A percentile compares a stretch with the other conserved stretches of the same genome.
phyloP scores from a whole-genome alignment of 35 echinoderm and acorn worm species.

The Ophiothrix spiculata region DNA sequence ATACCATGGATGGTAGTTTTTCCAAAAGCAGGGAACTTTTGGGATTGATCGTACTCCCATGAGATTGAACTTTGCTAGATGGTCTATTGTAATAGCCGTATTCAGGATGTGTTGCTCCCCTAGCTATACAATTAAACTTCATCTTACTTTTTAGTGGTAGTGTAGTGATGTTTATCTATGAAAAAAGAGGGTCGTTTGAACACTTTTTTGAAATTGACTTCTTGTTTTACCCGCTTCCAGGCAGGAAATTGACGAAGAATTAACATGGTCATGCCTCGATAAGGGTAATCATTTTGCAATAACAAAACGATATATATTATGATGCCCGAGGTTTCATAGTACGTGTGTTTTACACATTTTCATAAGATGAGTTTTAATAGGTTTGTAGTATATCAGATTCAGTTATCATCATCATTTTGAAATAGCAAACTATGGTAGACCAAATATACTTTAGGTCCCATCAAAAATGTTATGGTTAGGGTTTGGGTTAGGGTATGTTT shows the following conservation, averaged over 20 bases:
- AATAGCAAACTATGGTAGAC: too few relatives aligned
- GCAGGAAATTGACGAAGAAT: not conserved
- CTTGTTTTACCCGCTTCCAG: not conserved
- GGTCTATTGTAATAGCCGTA: not conserved
- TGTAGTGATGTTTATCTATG: not conserved
- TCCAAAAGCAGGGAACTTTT: not conserved
- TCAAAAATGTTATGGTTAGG: too few relatives aligned
- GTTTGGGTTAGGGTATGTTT: too few relatives aligned
- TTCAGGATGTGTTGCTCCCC: not conserved
- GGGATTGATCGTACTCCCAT: not conserved
- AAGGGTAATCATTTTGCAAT: not conserved
- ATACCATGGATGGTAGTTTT: not conserved
- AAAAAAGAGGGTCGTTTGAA: not conserved
- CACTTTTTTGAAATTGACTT: not conserved
- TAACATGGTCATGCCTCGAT: not conserved
- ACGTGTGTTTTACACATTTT: not conserved
- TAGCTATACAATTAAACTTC: not conserved
- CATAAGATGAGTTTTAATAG: too few relatives aligned
- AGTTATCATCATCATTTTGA: too few relatives aligned
- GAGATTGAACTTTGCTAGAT: not conserved
- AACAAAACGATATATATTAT: not conserved
- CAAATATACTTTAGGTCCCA: too few relatives aligned
- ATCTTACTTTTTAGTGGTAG: not conserved
- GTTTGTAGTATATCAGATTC: too few relatives aligned
- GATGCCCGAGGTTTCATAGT: not conserved